phyloP scores from a whole-genome alignment of 2,113 vertebrate species.

The Axis porcinus region DNA sequence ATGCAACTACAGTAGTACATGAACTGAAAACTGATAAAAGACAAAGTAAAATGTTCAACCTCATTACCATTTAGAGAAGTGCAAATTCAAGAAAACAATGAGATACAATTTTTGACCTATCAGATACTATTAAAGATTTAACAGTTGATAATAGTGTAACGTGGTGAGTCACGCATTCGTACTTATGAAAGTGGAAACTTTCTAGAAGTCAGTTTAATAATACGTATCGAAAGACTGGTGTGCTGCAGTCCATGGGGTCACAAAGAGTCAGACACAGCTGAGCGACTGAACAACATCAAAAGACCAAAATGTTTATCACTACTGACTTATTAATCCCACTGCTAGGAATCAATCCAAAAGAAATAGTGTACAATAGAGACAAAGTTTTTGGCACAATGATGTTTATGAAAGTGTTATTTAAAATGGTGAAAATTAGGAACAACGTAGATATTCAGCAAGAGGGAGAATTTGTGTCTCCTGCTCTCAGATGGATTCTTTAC shows the following conservation, averaged over 20 bases:
- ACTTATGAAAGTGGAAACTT: neutral
- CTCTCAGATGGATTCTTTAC: neutral
- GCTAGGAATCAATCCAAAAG: neutral
- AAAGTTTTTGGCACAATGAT: neutral
- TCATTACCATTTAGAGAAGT: neutral
- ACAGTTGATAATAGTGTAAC: neutral
- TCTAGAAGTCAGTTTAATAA: neutral
- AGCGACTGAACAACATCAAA: neutral
- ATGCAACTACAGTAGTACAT: neutral
- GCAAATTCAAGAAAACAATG: neutral
- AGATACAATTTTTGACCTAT: neutral
- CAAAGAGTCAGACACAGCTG: neutral
- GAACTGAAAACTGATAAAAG: neutral
- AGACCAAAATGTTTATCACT: neutral
- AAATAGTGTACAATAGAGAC: neutral
- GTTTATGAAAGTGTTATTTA: neutral
- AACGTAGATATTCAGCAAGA: neutral
- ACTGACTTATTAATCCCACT: neutral
- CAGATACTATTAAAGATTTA: neutral
- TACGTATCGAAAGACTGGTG: neutral
- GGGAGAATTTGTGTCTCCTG: neutral
- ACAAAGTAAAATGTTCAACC: neutral
- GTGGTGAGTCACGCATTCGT: neutral
- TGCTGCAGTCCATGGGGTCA: neutral
- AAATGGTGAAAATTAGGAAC: neutral